phyloP scores from a whole-genome alignment of 2,797 vertebrate genomes.

The Podarcis siculus region DNA sequence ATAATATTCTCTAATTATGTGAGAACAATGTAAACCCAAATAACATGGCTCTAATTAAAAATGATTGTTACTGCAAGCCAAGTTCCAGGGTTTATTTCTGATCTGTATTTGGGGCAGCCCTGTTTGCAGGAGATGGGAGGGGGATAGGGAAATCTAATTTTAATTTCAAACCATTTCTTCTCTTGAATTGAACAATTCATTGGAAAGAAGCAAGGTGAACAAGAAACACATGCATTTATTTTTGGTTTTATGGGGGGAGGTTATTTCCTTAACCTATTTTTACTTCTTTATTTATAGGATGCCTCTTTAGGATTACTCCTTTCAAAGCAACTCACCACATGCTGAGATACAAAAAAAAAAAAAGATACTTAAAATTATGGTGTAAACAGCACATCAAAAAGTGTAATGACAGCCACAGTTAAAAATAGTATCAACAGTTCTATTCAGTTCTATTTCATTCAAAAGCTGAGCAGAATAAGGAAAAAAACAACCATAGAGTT shows the following conservation, averaged over 20 bases:
- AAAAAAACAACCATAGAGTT: no score
- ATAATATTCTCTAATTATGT: background rate
- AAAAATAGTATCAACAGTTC: no score
- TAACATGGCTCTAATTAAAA: conserved; percentile 41
- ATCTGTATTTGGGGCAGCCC: background rate
- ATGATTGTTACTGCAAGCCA: background rate
- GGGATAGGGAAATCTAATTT: conserved; percentile 29
- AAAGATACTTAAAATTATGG: no score
- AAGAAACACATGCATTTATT: conserved; percentile 41
- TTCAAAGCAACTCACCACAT: no score
- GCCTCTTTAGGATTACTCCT: no score
- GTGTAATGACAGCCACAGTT: no score
- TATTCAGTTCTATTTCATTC: no score
- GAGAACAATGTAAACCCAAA: background rate
- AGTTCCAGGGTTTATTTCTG: conserved; percentile 45
- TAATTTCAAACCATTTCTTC: conserved; percentile 46
- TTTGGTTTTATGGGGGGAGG: conserved; percentile 45
- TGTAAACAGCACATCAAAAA: no score
- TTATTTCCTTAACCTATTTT: no score
- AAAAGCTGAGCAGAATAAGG: no score
- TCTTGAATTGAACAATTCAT: conserved; percentile 51
- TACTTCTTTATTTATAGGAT: no score
- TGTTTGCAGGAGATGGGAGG: background rate
- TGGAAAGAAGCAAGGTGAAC: conserved; percentile 43
- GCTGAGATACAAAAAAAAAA: no score